These are phyloP conservation scores for Sialia sialis DNA, from an alignment of 2,113 vertebrate genomes.

Conservation along the genomic window DNA sequence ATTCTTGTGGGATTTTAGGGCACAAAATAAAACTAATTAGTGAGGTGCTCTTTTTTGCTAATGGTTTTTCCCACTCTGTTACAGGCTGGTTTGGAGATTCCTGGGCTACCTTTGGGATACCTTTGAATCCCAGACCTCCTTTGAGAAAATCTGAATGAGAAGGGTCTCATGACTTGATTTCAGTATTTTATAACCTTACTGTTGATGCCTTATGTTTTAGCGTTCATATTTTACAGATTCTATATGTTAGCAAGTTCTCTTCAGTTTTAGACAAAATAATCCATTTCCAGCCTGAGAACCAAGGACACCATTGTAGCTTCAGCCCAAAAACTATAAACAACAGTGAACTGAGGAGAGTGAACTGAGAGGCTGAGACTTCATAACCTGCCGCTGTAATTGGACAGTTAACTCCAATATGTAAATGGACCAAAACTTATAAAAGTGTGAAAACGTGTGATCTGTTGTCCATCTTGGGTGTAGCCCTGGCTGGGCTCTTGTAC, in stretches of 20 bases:
- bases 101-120: neutral
- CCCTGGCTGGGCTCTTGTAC: neutral
- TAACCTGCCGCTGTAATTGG: neutral
- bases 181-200: neutral
- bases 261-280: neutral
- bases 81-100: neutral
- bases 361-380: neutral
- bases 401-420: neutral
- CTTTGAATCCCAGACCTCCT: neutral
- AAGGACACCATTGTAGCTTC: neutral
- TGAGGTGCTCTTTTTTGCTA: neutral
- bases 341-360: neutral
- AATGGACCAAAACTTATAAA: neutral
- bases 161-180: neutral
- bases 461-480: rapidly evolving
- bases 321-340: neutral
- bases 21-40: neutral
- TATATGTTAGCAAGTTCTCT: neutral
- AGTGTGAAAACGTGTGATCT: neutral
- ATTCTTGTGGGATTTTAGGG: neutral
- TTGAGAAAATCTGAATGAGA: neutral
- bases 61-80: neutral
- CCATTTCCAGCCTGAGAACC: neutral
- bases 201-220: neutral
- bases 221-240: neutral